A percentile compares a stretch with the other conserved stretches of the same genome.
Conservation (phyloP, 1,140 invertebrate genomes). For the Micrasema longulum region DNA sequence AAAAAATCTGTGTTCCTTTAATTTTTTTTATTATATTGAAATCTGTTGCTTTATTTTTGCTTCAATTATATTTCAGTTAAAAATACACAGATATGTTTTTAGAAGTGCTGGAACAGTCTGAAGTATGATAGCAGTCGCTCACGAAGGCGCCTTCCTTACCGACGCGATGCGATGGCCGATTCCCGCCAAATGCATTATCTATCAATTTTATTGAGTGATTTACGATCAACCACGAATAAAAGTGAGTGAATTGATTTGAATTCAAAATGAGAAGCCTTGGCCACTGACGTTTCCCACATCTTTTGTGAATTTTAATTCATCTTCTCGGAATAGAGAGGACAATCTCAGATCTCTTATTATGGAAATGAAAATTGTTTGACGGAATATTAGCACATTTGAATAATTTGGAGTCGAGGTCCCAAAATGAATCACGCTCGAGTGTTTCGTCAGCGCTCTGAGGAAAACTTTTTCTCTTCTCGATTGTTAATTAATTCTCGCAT, state of each 20-base stretch:
- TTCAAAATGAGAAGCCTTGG: conserved; percentile 38
- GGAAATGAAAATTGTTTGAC: conserved; percentile 43
- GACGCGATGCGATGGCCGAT: not conserved
- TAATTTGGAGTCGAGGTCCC: conserved; percentile 39
- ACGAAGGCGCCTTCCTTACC: conserved; percentile 30
- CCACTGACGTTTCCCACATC: conserved; percentile 46
- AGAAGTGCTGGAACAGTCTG: no score
- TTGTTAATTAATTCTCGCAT: conserved; percentile 10
- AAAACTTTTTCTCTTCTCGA: not conserved
- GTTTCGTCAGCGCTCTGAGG: conserved; percentile 24
- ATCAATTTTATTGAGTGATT: conserved; percentile 51
- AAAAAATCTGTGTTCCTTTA: no score
- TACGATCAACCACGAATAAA: conserved; percentile 42
- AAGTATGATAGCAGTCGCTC: conserved; percentile 3
- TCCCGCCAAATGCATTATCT: conserved; percentile 37
- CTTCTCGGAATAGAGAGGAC: conserved; percentile 49
- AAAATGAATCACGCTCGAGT: conserved; percentile 25
- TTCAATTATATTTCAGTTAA: no score
- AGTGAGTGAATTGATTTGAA: conserved; percentile 48
- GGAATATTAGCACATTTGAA: conserved; percentile 48
- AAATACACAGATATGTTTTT: no score
- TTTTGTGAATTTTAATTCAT: conserved; percentile 48
- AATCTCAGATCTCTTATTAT: conserved; percentile 49
- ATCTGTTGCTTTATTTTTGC: no score
- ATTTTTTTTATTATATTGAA: no score